Percentiles rank a stretch among this genome's conserved stretches.
These are phyloP conservation scores for Chrysotoxum bicinctum DNA, from an alignment of 2,888 invertebrate genomes.

Conservation along the genomic window DNA sequence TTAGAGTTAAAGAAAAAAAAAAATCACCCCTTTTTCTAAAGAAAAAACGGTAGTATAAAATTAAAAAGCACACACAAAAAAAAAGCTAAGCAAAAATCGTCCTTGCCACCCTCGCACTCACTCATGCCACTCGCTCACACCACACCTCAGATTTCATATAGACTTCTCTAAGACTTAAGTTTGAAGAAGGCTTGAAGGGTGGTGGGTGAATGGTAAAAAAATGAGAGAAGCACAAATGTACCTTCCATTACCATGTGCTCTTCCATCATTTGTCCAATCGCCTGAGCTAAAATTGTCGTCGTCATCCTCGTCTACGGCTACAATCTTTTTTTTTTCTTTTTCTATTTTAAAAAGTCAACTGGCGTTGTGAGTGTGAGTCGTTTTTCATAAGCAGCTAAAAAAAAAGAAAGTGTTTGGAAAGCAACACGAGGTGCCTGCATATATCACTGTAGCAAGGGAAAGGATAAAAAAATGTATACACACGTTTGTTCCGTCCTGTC, in stretches of 20 bases:
- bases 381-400: background rate
- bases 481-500: constrained; percentile 20
- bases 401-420: constrained; percentile 2
- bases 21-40: constrained; percentile 54
- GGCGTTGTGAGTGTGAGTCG: background rate
- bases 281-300: constrained; percentile 27
- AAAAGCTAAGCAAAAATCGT: constrained; percentile 8
- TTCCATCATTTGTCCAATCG: constrained; percentile 48
- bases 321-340: constrained; percentile 45
- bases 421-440: constrained; percentile 49
- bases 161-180: background rate
- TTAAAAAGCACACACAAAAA: constrained; percentile 44
- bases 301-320: constrained; percentile 21
- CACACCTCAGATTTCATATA: background rate
- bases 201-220: background rate
- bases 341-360: constrained; percentile 35
- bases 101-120: constrained; percentile 28
- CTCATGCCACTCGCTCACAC: background rate
- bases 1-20: constrained; percentile 9
- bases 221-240: constrained; percentile 13
- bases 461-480: constrained; percentile 14
- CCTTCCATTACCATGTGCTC: constrained; percentile 25
- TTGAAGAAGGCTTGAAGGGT: background rate
- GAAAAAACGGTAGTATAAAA: constrained; percentile 34
- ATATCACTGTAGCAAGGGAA: constrained; percentile 37